Percentiles rank a stretch among this genome's conserved stretches.
phyloP scores from a whole-genome alignment of 2,113 vertebrate species.

The Rissa tridactyla region DNA sequence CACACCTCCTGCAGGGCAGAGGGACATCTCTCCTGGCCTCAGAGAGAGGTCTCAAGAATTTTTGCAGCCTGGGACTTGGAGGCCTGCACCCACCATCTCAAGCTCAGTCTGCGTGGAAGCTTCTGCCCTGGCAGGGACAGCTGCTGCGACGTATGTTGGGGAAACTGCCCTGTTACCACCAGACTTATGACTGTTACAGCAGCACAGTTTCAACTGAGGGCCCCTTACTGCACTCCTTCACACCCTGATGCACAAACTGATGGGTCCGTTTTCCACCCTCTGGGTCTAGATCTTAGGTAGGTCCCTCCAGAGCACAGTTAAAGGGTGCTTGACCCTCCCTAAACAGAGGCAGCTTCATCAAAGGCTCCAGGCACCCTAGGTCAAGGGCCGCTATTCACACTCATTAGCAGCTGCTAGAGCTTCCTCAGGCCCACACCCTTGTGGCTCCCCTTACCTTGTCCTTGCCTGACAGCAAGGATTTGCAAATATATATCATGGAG shows the following conservation, averaged over 20 bases:
- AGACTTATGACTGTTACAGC: not conserved
- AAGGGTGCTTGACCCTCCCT: not conserved
- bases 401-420: not conserved
- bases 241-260: not conserved
- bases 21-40: not conserved
- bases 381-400: not conserved
- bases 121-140: not conserved
- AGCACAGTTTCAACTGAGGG: accelerated
- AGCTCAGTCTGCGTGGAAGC: not conserved
- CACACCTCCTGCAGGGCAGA: not conserved
- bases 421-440: not conserved
- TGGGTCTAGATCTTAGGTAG: not conserved
- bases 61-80: not conserved
- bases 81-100: not conserved
- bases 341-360: not conserved
- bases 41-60: not conserved
- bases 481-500: not conserved
- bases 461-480: not conserved
- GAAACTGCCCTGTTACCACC: not conserved
- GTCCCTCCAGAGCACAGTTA: not conserved
- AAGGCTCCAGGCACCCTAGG: not conserved
- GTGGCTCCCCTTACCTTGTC: not conserved
- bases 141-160: not conserved
- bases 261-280: not conserved
- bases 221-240: not conserved